phyloP scores from a whole-genome alignment of 2,888 invertebrate species.

The Lordiphosa fenestrarum region DNA sequence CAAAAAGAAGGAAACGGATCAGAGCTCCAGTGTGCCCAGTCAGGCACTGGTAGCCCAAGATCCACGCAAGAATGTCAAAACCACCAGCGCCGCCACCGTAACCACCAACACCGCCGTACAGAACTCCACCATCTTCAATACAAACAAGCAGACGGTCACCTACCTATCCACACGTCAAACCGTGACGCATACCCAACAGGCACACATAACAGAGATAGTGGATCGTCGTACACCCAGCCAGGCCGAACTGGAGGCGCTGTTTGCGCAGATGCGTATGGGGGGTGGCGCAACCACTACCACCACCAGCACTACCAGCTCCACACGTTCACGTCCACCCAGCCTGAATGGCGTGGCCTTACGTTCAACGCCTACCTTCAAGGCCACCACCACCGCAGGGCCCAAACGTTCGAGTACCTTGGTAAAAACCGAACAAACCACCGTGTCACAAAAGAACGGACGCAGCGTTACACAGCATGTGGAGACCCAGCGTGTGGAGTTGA shows the following conservation, averaged over 20 bases:
- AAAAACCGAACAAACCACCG: slow-evolving; percentile 62
- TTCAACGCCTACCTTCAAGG: slow-evolving; percentile 51
- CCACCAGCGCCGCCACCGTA: slow-evolving; percentile 70
- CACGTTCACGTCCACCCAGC: slow-evolving; percentile 37
- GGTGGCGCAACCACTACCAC: slow-evolving; percentile 12
- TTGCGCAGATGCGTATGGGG: slow-evolving; percentile 50
- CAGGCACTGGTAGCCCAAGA: slow-evolving; percentile 66
- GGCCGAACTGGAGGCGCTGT: slow-evolving; percentile 66
- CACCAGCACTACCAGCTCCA: slow-evolving; percentile 19
- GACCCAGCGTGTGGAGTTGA: slow-evolving; percentile 49
- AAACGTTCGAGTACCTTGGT: slow-evolving; percentile 61
- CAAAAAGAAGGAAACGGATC: slow-evolving; percentile 34
- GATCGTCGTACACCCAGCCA: slow-evolving; percentile 67
- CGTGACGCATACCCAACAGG: slow-evolving; percentile 73
- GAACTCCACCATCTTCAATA: slow-evolving; percentile 71
- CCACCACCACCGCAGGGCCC: slow-evolving; percentile 23
- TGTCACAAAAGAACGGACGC: slow-evolving; percentile 69
- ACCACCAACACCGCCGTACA: slow-evolving; percentile 73
- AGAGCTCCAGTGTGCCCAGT: slow-evolving; percentile 13
- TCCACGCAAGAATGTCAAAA: slow-evolving; percentile 68
- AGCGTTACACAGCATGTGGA: slow-evolving; percentile 66
- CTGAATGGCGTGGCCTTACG: slow-evolving; percentile 45
- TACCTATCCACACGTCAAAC: slow-evolving; percentile 68
- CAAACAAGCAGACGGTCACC: slow-evolving; percentile 64
- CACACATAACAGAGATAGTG: slow-evolving; percentile 67